These are phyloP conservation scores for Sakesphorus luctuosus DNA, from an alignment of 2,113 vertebrate genomes.

Conservation along the genomic window DNA sequence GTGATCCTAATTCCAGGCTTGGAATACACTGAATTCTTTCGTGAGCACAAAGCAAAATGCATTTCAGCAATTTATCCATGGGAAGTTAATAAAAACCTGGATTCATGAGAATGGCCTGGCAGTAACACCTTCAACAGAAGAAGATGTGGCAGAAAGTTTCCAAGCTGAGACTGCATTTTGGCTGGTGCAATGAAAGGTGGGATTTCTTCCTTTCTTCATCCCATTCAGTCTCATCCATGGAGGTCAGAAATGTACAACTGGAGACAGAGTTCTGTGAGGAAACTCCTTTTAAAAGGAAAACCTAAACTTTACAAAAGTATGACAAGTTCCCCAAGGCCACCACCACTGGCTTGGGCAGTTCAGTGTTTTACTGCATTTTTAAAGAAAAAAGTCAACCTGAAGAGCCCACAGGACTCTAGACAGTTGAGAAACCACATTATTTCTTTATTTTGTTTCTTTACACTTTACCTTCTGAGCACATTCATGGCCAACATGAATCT, in stretches of 20 bases:
- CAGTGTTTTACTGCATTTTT: background rate
- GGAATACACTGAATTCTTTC: background rate
- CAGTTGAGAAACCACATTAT: background rate
- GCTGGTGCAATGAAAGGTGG: background rate
- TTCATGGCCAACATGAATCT: background rate
- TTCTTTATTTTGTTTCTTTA: background rate
- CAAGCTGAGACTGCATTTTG: background rate
- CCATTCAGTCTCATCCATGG: background rate
- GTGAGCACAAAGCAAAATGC: background rate
- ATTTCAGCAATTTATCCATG: background rate
- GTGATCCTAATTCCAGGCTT: background rate
- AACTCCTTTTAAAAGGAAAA: background rate
- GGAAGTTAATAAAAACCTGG: background rate
- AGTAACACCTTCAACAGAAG: background rate
- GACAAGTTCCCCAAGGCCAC: background rate
- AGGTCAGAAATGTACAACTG: background rate
- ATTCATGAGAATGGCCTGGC: background rate
- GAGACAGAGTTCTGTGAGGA: background rate
- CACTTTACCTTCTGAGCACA: background rate
- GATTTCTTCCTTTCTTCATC: background rate
- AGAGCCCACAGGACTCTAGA: background rate
- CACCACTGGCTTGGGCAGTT: background rate
- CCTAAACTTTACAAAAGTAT: background rate
- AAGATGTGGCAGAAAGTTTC: background rate
- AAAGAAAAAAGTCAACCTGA: background rate